phyloP scores from a whole-genome alignment of 2,113 vertebrate genomes.

The Hystrix cristata region DNA sequence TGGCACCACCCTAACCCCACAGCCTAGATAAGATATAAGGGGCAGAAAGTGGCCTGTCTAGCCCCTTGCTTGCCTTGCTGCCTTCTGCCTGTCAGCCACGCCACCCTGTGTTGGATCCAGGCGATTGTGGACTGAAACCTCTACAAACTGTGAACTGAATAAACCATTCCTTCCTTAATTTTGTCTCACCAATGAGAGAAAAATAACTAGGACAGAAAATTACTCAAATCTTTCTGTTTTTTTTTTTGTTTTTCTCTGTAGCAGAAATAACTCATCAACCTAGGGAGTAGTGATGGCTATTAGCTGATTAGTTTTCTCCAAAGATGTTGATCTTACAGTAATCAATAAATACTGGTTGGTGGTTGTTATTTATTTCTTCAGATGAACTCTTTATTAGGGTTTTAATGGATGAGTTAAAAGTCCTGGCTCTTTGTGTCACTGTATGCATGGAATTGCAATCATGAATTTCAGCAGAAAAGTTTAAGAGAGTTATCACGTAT shows the following conservation, averaged over 20 bases:
- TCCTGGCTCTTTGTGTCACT: constrained; percentile 25
- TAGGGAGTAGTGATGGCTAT: constrained; percentile 23
- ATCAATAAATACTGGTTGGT: constrained; percentile 56
- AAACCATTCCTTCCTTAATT: too few species aligned
- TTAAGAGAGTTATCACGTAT: background rate
- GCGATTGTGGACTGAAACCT: too few species aligned
- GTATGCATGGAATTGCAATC: constrained; percentile 51
- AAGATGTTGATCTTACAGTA: constrained; percentile 42
- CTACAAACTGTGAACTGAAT: too few species aligned
- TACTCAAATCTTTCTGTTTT: constrained; percentile 44
- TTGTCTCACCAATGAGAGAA: too few species aligned
- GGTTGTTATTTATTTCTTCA: constrained; percentile 34
- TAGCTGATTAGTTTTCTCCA: constrained; percentile 67
- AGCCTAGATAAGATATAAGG: too few species aligned
- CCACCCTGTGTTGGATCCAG: too few species aligned
- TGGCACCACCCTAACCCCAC: too few species aligned
- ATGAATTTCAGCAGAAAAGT: constrained; percentile 49
- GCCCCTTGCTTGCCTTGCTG: too few species aligned
- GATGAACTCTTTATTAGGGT: constrained; percentile 56
- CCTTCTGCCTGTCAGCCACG: too few species aligned
- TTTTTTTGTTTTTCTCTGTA: constrained; percentile 10
- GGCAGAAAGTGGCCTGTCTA: too few species aligned
- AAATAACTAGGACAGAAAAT: background rate
- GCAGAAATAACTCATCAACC: constrained; percentile 34
- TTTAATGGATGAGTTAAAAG: constrained; percentile 55